These are phyloP conservation scores for Bovichtus variegatus DNA, from an alignment of 2,797 vertebrate genomes.

Conservation along the genomic window DNA sequence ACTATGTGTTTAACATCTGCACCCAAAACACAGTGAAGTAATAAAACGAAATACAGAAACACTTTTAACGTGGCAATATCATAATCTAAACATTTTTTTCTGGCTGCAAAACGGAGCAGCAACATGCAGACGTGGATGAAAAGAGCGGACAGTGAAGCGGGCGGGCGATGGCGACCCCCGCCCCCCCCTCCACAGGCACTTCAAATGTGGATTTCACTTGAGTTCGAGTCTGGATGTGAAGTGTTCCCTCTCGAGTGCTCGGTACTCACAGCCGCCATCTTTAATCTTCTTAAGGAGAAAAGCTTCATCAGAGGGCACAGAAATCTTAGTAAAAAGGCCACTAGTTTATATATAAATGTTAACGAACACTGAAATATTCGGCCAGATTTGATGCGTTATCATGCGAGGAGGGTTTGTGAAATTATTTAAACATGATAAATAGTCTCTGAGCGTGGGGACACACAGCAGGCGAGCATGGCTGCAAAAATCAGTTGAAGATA, in stretches of 20 bases:
- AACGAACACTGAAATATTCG: conserved; percentile 65
- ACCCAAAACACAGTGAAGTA: conserved; percentile 47
- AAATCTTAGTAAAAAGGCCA: conserved; percentile 62
- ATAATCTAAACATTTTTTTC: conserved; percentile 14
- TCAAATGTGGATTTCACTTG: conserved; percentile 42
- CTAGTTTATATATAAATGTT: conserved; percentile 58
- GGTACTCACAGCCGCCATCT: too few relatives aligned
- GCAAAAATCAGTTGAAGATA: conserved; percentile 71
- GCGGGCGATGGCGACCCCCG: too few relatives aligned
- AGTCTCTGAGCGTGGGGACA: too few relatives aligned
- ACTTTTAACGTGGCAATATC: conserved; percentile 34
- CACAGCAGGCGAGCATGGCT: conserved; percentile 49
- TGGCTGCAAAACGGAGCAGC: conserved; percentile 30
- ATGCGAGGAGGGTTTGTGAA: conserved; percentile 57
- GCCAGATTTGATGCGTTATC: conserved; percentile 59
- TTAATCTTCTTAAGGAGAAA: too few relatives aligned
- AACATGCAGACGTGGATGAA: conserved; percentile 15
- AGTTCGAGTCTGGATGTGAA: conserved; percentile 56
- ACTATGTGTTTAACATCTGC: conserved; percentile 45
- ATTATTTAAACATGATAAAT: conserved; percentile 68
- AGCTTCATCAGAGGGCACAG: conserved; percentile 26
- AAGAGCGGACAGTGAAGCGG: conserved; percentile 3
- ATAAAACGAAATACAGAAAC: conserved; percentile 49
- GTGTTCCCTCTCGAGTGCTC: conserved; percentile 59
- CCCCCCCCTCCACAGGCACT: too few relatives aligned